phyloP scores from a whole-genome alignment of 64 coral and sea anemone genomes.

The Montipora efflorescens region DNA sequence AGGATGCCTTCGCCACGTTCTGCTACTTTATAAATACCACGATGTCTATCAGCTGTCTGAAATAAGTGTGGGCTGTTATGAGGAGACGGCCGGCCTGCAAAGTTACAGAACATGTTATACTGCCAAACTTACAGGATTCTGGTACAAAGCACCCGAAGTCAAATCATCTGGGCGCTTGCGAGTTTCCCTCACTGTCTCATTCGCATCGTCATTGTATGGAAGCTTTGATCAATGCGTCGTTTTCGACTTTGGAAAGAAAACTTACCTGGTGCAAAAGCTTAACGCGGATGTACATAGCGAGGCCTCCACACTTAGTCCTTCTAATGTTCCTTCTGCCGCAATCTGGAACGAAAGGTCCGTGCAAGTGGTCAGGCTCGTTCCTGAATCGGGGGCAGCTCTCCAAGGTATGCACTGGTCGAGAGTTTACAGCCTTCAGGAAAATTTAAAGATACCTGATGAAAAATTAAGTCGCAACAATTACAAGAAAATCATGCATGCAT shows the following conservation, averaged over 20 bases:
- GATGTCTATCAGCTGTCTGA: slow-evolving; percentile 17
- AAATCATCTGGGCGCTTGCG: background rate
- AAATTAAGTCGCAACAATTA: slow-evolving; percentile 46
- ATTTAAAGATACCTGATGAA: background rate
- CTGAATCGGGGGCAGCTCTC: background rate
- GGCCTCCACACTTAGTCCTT: background rate
- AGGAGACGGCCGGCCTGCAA: background rate
- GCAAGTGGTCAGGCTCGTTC: slow-evolving; percentile 21
- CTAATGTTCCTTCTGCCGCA: background rate
- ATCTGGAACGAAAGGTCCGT: slow-evolving; percentile 20
- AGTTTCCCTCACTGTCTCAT: slow-evolving; percentile 4
- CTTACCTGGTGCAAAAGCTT: slow-evolving; percentile 61
- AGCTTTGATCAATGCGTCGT: slow-evolving; percentile 80
- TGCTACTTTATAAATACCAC: slow-evolving; percentile 20
- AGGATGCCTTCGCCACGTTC: background rate
- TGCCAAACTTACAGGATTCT: background rate
- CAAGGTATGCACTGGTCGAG: slow-evolving; percentile 11
- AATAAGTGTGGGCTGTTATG: background rate
- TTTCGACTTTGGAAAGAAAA: slow-evolving; percentile 76
- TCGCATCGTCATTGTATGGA: slow-evolving; percentile 38
- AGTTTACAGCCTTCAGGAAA: background rate
- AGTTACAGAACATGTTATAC: background rate
- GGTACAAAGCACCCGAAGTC: background rate
- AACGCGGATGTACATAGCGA: slow-evolving; percentile 62
- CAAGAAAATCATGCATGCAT: slow-evolving; percentile 68